These are phyloP conservation scores for Tapera naevia DNA, from an alignment of 2,797 vertebrate genomes.

Conservation along the genomic window DNA sequence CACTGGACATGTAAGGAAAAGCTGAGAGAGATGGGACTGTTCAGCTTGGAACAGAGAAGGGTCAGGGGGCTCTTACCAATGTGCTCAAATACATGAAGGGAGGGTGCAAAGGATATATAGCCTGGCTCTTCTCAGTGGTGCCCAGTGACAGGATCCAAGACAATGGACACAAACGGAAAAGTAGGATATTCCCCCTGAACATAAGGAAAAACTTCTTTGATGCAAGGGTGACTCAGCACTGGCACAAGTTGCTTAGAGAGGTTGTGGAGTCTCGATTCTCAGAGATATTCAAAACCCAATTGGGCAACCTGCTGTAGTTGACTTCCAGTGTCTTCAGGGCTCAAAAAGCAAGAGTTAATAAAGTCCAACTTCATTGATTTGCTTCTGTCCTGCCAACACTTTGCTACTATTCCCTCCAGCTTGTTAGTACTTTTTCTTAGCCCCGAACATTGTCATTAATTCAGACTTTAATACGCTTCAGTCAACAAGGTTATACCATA, in stretches of 20 bases:
- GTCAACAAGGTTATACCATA: not conserved
- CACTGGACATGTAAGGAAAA: not conserved
- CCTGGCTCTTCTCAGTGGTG: not conserved
- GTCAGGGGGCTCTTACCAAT: not conserved
- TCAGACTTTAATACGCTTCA: not conserved
- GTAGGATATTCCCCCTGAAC: not conserved
- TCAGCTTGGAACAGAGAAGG: not conserved
- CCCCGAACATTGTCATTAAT: not conserved
- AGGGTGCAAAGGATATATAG: not conserved
- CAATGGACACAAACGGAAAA: not conserved
- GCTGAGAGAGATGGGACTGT: not conserved
- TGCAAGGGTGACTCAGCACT: accelerated
- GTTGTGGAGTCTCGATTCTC: not conserved
- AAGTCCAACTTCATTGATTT: not conserved
- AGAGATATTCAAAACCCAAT: not conserved
- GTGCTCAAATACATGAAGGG: accelerated
- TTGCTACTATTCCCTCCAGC: not conserved
- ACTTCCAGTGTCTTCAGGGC: not conserved
- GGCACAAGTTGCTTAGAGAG: not conserved
- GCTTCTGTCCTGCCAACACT: not conserved
- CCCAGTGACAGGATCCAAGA: not conserved
- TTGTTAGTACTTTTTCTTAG: not conserved
- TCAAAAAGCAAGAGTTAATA: not conserved
- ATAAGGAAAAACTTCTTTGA: not conserved
- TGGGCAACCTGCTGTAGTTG: not conserved